A percentile compares a stretch with the other conserved stretches of the same genome.
phyloP scores from a whole-genome alignment of 2,113 vertebrate species.

The Plestiodon gilberti region DNA sequence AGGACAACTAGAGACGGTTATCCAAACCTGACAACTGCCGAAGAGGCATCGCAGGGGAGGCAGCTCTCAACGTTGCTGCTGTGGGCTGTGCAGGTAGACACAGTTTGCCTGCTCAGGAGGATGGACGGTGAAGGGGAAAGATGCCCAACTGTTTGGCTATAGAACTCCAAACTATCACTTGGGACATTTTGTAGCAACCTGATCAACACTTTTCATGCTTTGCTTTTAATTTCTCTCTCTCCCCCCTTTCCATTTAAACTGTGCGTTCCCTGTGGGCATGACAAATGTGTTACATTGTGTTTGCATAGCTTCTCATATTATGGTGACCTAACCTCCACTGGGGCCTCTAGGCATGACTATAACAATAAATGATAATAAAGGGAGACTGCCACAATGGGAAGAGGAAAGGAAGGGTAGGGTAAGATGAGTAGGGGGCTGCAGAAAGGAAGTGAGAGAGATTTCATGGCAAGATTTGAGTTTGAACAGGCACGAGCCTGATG shows the following conservation, averaged over 20 bases:
- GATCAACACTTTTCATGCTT: not conserved
- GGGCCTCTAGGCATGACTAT: conserved; percentile 18
- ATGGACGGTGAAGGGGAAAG: conserved; percentile 8
- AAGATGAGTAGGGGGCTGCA: not conserved
- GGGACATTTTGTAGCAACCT: not conserved
- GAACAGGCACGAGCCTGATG: not conserved
- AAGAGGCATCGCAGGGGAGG: conserved; percentile 32
- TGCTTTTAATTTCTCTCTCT: not conserved
- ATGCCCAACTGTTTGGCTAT: not conserved
- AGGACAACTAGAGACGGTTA: conserved; percentile 46
- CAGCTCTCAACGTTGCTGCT: not conserved
- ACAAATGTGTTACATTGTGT: not conserved
- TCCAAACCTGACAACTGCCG: conserved; percentile 60
- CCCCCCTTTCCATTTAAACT: not conserved
- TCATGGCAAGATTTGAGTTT: not conserved
- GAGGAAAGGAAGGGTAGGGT: not conserved
- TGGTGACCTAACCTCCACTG: conserved; percentile 24
- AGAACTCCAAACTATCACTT: not conserved
- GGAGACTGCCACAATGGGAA: conserved; percentile 4
- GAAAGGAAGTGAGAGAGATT: conserved; percentile 3
- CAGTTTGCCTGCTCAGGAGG: conserved; percentile 22
- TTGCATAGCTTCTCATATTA: conserved; percentile 13
- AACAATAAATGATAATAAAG: conserved; percentile 20
- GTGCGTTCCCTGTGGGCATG: not conserved
- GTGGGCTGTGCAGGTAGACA: conserved; percentile 34